Conservation (phyloP, 64 coral and sea anemone species). For the Cladopsammia gracilis region DNA sequence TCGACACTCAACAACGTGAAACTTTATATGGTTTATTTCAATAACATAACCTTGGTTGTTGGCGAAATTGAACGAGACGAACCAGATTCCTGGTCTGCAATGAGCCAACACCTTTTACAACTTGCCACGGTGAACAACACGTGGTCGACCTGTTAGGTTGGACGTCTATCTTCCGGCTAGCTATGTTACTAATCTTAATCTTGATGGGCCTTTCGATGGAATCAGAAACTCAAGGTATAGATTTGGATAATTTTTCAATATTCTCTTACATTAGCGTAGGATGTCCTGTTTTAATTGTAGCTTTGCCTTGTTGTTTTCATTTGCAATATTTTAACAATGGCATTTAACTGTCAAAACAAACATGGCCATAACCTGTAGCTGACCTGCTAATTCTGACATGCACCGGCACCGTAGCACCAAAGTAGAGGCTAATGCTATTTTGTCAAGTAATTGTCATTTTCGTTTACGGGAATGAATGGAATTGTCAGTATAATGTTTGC, state of each 20-base stretch:
- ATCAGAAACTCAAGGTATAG: constrained; percentile 1
- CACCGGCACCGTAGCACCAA: background rate
- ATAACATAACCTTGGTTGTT: background rate
- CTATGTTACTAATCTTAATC: constrained; percentile 14
- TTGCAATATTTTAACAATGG: too few species aligned
- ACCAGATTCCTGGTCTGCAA: background rate
- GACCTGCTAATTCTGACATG: background rate
- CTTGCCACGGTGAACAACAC: background rate
- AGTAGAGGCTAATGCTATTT: background rate
- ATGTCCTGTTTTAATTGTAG: too few species aligned
- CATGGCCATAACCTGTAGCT: background rate
- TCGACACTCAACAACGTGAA: background rate
- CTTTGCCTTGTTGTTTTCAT: too few species aligned
- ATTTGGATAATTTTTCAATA: too few species aligned
- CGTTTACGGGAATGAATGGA: too few species aligned
- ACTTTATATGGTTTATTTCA: constrained; percentile 2
- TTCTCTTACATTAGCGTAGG: too few species aligned
- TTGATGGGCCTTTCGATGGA: background rate
- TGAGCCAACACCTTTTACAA: background rate
- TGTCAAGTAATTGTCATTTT: too few species aligned
- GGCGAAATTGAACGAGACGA: background rate
- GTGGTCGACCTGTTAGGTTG: background rate
- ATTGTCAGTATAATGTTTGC: too few species aligned
- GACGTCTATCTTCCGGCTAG: background rate
- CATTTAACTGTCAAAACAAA: background rate